Evolutionary conservation across 2,797 vertebrate genomes (phyloP).

Genomic region (Enteromius argenteus): DNA sequence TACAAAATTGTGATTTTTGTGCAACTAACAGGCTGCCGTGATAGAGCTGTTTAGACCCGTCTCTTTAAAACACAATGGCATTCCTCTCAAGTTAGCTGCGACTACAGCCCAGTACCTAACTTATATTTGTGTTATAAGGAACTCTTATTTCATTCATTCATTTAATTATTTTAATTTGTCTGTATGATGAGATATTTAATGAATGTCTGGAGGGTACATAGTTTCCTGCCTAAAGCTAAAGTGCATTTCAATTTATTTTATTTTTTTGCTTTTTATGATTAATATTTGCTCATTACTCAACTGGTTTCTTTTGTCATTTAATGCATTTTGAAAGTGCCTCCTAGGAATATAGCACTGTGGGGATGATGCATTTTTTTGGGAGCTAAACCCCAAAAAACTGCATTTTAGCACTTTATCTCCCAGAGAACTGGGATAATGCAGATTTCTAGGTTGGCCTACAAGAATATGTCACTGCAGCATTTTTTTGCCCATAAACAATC

Average conservation of each 20-base stretch:
- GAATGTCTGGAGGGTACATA: not conserved
- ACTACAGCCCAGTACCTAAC: not conserved
- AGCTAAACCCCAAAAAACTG: not conserved
- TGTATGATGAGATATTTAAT: not conserved
- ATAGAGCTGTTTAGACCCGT: not conserved
- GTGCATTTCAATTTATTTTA: not conserved
- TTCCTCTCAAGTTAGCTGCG: not conserved
- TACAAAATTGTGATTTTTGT: not conserved
- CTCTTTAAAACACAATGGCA: not conserved
- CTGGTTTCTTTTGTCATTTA: not conserved
- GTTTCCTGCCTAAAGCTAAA: not conserved
- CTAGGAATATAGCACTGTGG: not conserved
- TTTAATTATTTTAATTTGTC: not conserved
- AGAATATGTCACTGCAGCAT: too few relatives aligned
- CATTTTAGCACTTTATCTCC: not conserved
- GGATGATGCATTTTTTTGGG: not conserved
- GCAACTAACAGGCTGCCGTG: not conserved
- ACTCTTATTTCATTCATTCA: not conserved
- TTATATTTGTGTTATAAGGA: not conserved
- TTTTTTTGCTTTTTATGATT: too few relatives aligned
- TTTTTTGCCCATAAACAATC: too few relatives aligned
- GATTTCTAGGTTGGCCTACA: too few relatives aligned
- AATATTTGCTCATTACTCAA: not conserved
- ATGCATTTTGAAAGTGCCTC: not conserved
- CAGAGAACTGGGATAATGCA: not conserved